Evolutionary conservation across 1,140 invertebrate species (phyloP).

Genomic region (Olivierus martensii): DNA sequence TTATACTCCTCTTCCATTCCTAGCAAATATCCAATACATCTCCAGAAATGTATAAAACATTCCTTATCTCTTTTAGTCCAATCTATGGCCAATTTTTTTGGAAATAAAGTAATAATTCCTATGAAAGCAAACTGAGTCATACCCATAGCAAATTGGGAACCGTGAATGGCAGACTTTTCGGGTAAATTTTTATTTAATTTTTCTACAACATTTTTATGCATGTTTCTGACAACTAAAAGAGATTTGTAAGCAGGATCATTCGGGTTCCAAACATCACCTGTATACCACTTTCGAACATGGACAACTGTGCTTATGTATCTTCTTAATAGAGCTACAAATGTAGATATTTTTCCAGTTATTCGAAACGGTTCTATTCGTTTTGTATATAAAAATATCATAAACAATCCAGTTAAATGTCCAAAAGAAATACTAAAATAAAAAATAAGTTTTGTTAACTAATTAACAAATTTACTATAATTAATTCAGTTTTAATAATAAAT

Average conservation of each 20-base stretch:
- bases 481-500: too few species aligned
- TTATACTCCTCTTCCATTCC: constrained; percentile 64
- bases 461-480: too few species aligned
- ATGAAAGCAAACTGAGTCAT: too few species aligned
- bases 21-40: constrained; percentile 56
- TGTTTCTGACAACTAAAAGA: constrained; percentile 31
- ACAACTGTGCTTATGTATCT: constrained; percentile 57
- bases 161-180: too few species aligned
- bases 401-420: constrained; percentile 17
- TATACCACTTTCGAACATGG: constrained; percentile 58
- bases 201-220: constrained; percentile 32
- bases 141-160: too few species aligned
- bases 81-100: too few species aligned
- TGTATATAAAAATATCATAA: constrained; percentile 17
- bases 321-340: constrained; percentile 44
- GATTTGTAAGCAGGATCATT: constrained; percentile 31
- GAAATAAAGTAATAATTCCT: too few species aligned
- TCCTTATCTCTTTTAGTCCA: constrained; percentile 39
- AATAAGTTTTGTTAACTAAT: too few species aligned
- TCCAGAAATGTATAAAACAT: constrained; percentile 64
- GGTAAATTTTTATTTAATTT: constrained; percentile 21
- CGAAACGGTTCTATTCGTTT: constrained; percentile 24
- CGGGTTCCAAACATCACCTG: constrained; percentile 39
- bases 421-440: constrained; percentile 17
- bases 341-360: constrained; percentile 35